phyloP scores from a whole-genome alignment of 2,888 invertebrate genomes.

The Ferdinandea cuprea region DNA sequence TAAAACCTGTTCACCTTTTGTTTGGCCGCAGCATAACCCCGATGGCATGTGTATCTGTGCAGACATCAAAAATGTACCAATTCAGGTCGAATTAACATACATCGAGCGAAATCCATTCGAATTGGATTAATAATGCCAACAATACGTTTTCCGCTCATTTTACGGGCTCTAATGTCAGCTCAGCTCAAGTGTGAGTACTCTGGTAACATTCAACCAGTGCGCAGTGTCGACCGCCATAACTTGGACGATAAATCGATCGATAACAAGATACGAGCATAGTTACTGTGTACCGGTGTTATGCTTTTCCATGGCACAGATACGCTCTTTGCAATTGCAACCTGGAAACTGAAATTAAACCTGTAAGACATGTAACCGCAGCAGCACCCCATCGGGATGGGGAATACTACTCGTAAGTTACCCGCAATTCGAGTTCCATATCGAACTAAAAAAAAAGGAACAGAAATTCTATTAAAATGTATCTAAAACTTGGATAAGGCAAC shows the following conservation, averaged over 20 bases:
- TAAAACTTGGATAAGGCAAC: slow-evolving; percentile 37
- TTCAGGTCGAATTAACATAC: slow-evolving; percentile 71
- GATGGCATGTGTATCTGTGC: slow-evolving; percentile 20
- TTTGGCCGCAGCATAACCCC: slow-evolving; percentile 36
- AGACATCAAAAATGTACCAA: slow-evolving; percentile 41
- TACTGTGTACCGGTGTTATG: slow-evolving; percentile 24
- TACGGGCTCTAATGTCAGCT: slow-evolving; percentile 61
- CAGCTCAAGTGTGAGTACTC: slow-evolving; percentile 48
- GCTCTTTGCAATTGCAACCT: not conserved
- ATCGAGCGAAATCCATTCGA: slow-evolving; percentile 59
- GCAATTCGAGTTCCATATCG: slow-evolving; percentile 16
- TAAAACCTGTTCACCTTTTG: slow-evolving; percentile 50
- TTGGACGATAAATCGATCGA: slow-evolving; percentile 68
- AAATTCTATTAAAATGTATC: slow-evolving; percentile 40
- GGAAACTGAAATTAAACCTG: slow-evolving; percentile 36
- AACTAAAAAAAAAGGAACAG: slow-evolving; percentile 29
- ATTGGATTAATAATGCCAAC: slow-evolving; percentile 70
- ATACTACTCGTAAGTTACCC: slow-evolving; percentile 15
- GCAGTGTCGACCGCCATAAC: slow-evolving; percentile 45
- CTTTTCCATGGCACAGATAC: slow-evolving; percentile 5
- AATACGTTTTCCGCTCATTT: slow-evolving; percentile 64
- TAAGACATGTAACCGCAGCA: slow-evolving; percentile 29
- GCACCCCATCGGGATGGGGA: slow-evolving; percentile 4
- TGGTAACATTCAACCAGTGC: slow-evolving; percentile 25
- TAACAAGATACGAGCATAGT: too few species aligned